Conservation (phyloP, 1,140 invertebrate species). For the Himalopsyche phryganea region DNA sequence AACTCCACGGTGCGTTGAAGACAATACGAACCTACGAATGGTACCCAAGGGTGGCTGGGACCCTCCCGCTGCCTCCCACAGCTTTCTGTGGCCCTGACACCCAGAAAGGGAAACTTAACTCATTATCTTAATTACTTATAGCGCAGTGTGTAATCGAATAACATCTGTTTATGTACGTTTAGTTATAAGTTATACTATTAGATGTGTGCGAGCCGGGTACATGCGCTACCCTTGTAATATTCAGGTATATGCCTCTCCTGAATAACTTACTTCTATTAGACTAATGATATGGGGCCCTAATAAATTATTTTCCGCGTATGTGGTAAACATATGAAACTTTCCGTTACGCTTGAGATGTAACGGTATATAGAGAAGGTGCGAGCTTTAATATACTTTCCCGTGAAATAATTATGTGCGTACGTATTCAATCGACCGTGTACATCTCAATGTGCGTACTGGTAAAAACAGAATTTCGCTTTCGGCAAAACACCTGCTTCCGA, state of each 20-base stretch:
- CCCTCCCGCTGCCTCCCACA: constrained; percentile 1
- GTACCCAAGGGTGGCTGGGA: constrained; percentile 5
- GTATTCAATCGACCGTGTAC: neutral
- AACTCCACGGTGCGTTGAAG: constrained; percentile 3
- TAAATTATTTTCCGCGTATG: constrained; percentile 33
- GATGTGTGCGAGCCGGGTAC: neutral
- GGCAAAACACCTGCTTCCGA: too few relatives aligned
- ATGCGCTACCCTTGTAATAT: constrained; percentile 22
- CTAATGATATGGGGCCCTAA: constrained; percentile 35
- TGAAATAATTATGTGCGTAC: constrained; percentile 8
- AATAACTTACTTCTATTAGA: constrained; percentile 33
- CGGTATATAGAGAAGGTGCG: constrained; percentile 13
- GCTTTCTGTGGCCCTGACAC: constrained; percentile 24
- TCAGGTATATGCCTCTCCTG: constrained; percentile 28
- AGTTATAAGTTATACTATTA: constrained; percentile 23
- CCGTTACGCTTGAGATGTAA: constrained; percentile 5
- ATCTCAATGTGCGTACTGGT: too few relatives aligned
- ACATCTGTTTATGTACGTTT: constrained; percentile 35
- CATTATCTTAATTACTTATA: constrained; percentile 36
- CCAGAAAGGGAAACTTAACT: constrained; percentile 31
- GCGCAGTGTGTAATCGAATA: constrained; percentile 34
- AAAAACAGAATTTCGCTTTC: too few relatives aligned
- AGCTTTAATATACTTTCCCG: constrained; percentile 17
- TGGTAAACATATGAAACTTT: constrained; percentile 22
- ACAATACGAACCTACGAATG: constrained; percentile 20